Base-by-base conservation (phyloP, 2,797 vertebrate genomes). In the Phyllotis vaccarum region DNA sequence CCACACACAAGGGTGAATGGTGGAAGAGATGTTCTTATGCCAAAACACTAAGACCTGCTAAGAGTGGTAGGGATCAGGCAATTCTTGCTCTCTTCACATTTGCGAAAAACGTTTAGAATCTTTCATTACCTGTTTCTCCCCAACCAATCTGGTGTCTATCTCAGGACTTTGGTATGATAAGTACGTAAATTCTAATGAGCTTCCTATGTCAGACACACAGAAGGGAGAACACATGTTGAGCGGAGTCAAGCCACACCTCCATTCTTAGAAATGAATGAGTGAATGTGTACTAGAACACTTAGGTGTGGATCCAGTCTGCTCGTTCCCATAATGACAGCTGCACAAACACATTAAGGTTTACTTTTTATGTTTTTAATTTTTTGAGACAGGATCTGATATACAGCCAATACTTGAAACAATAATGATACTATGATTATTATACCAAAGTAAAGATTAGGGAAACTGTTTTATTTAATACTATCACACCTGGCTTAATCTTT, bases 61-160 rank as follows among this genome's bases (percentile, higher is more conserved):
- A 5, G 37, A 40, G 91, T 72, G 58, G 6, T 22, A 66, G n/a
- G 6, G 40, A 14, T 91, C 70, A 93, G 31, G 81, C n/a, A 78
- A 52, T 82, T 95, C 40, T 79, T 46, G 37, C 5, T 90, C 72
- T 88, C 72, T 90, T 96, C 54, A 54, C 64, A 19, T 74, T 3
- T 76, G n/a, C 43, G 89, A 86, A 89, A 87, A 89, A 56, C 54
- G 27, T 60, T 80, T 79, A 56, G 22, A 76, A 17, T n/a, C 14
- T 58, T 85, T 60, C 21, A 40, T 75, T 70, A 19, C 10, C 34
- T 94, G 49, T 7, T 22, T 92, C 40, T 2, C 34, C 2, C 34
- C 60, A 89, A 19, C 5, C 16, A 13, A 17, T 5, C 2, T 3
- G 10, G 16, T 88, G 79, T 86, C 31, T 64, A 60, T 58, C 6